phyloP scores from a whole-genome alignment of 2,797 vertebrate species.

The Sarcophilus harrisii region DNA sequence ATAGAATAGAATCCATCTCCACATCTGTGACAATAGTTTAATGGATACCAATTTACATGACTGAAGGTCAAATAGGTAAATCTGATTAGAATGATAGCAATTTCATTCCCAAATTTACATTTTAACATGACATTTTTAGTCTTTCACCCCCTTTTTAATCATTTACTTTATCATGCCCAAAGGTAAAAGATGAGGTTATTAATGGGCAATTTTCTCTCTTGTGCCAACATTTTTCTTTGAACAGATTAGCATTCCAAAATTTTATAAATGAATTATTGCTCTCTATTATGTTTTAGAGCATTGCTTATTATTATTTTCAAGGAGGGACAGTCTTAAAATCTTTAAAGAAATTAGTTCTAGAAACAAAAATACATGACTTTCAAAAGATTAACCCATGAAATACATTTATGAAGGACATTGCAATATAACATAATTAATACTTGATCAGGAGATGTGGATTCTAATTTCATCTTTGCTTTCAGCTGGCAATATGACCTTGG shows the following conservation, averaged over 20 bases:
- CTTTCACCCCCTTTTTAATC: not conserved
- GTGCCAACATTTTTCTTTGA: not conserved
- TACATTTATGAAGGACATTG: not conserved
- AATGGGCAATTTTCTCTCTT: not conserved
- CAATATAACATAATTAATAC: not conserved
- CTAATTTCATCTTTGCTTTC: conserved; percentile 14
- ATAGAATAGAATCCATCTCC: conserved; percentile 53
- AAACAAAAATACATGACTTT: conserved; percentile 26
- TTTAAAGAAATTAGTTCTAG: not conserved
- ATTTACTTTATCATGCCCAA: not conserved
- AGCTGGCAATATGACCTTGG: not conserved
- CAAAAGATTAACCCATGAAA: conserved; percentile 16
- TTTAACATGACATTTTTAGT: not conserved
- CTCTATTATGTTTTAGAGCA: not conserved
- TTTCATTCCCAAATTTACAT: not conserved
- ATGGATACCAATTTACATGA: conserved; percentile 5
- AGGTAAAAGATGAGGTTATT: conserved; percentile 21
- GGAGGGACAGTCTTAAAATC: conserved; percentile 10
- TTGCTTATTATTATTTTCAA: not conserved
- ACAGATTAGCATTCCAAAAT: not conserved
- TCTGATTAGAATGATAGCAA: conserved; percentile 19
- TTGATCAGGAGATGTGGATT: not conserved
- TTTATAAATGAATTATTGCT: conserved; percentile 16
- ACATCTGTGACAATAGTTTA: conserved; percentile 32
- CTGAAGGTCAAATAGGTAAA: conserved; percentile 43